These are phyloP conservation scores for Dicentrarchus labrax DNA, from an alignment of 2,113 vertebrate species.

Conservation along the genomic window DNA sequence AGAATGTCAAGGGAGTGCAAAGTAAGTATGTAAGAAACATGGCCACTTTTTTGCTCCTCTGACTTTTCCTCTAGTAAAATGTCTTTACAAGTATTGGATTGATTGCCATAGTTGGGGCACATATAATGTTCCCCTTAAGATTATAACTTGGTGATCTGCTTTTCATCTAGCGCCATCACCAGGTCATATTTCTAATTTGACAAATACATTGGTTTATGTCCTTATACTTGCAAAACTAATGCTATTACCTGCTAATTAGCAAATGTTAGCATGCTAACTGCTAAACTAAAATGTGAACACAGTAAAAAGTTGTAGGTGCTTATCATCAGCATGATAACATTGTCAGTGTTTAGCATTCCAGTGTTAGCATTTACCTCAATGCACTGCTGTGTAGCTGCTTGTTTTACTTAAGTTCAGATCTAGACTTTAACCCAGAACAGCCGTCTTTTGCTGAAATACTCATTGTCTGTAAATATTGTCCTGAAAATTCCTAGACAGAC, in stretches of 20 bases:
- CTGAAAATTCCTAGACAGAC: conserved; percentile 72
- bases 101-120: neutral
- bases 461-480: conserved; percentile 70
- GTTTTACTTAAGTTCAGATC: conserved; percentile 13
- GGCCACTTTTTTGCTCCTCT: too few species aligned
- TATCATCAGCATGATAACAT: neutral
- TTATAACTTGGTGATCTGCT: neutral
- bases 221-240: neutral
- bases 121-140: neutral
- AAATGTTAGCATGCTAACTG: neutral
- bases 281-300: neutral
- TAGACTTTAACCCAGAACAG: conserved; percentile 4
- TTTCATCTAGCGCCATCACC: neutral
- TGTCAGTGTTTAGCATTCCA: neutral
- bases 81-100: neutral
- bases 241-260: neutral
- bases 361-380: neutral
- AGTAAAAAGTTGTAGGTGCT: neutral
- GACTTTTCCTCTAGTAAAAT: neutral
- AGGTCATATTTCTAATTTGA: neutral
- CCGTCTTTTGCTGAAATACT: conserved; percentile 32
- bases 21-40: neutral
- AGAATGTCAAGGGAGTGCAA: neutral
- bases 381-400: neutral
- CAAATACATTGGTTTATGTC: neutral